These are phyloP conservation scores for Temnothorax nylanderi DNA, from an alignment of 1,140 invertebrate genomes.

Conservation along the genomic window DNA sequence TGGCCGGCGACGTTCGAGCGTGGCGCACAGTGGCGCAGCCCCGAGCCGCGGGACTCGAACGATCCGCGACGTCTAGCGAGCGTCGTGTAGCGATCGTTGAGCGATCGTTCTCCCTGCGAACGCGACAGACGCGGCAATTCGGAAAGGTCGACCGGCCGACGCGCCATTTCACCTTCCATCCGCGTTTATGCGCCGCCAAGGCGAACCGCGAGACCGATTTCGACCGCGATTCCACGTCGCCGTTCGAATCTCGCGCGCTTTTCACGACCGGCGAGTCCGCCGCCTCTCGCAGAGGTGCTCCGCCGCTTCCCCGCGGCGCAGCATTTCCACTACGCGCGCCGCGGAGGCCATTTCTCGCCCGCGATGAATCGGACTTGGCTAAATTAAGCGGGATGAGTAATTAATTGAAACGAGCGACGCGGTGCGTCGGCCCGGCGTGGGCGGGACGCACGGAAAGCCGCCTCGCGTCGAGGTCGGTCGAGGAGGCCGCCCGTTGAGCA, in stretches of 20 bases:
- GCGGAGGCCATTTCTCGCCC: not conserved
- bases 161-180: not conserved
- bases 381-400: not conserved
- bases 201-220: not conserved
- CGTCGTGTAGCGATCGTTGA: no score
- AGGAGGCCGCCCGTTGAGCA: slow-evolving; percentile 11
- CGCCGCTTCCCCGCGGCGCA: not conserved
- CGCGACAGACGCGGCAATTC: no score
- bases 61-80: not conserved
- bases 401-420: not conserved
- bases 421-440: not conserved
- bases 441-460: not conserved
- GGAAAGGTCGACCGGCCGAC: not conserved
- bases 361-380: not conserved
- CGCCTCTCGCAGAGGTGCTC: not conserved
- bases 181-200: not conserved
- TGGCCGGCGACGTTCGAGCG: slow-evolving; percentile 32
- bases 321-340: no score
- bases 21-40: not conserved
- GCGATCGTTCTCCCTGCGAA: no score
- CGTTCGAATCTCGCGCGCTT: slow-evolving; percentile 6
- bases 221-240: not conserved
- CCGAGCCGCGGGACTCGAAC: not conserved
- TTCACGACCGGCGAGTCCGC: not conserved
- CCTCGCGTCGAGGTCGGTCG: not conserved